phyloP scores from a whole-genome alignment of 2,888 invertebrate species.

The Synergus umbraculus region DNA sequence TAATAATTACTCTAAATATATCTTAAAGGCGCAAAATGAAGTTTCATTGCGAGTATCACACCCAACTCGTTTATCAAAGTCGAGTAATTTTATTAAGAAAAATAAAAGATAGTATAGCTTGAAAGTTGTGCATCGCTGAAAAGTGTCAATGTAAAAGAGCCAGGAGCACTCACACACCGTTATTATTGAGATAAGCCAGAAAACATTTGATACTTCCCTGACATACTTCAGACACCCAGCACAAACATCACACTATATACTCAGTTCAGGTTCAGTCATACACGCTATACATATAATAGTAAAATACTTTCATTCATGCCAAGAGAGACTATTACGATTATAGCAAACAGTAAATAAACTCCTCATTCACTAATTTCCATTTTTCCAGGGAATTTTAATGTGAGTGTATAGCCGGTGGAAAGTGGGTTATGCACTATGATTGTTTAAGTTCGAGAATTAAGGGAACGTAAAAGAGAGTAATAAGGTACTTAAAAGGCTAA shows the following conservation, averaged over 20 bases:
- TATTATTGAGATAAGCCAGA: constrained; percentile 28
- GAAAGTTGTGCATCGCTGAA: neutral
- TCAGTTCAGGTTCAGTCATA: constrained; percentile 33
- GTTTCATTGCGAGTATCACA: neutral
- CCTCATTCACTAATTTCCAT: constrained; percentile 17
- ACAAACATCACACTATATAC: constrained; percentile 12
- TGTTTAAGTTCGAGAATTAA: constrained; percentile 16
- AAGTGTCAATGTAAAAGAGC: neutral
- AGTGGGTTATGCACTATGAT: constrained; percentile 16
- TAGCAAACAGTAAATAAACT: constrained; percentile 25
- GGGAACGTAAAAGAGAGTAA: neutral
- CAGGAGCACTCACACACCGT: neutral
- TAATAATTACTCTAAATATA: neutral
- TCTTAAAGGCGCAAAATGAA: neutral
- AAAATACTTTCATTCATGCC: constrained; percentile 38
- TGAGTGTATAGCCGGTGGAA: constrained; percentile 12
- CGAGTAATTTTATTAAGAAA: constrained; percentile 9
- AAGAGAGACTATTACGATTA: constrained; percentile 12
- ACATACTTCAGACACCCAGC: constrained; percentile 15
- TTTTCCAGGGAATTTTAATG: constrained; percentile 29
- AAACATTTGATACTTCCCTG: constrained; percentile 38
- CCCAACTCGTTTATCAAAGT: neutral
- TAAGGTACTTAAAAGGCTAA: neutral
- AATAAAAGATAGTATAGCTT: neutral
- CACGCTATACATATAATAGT: constrained; percentile 2